Evolutionary conservation across 2,113 vertebrate species (phyloP), one percentile per base, ranked within the genome.

Genomic region (Trichechus manatus): DNA sequence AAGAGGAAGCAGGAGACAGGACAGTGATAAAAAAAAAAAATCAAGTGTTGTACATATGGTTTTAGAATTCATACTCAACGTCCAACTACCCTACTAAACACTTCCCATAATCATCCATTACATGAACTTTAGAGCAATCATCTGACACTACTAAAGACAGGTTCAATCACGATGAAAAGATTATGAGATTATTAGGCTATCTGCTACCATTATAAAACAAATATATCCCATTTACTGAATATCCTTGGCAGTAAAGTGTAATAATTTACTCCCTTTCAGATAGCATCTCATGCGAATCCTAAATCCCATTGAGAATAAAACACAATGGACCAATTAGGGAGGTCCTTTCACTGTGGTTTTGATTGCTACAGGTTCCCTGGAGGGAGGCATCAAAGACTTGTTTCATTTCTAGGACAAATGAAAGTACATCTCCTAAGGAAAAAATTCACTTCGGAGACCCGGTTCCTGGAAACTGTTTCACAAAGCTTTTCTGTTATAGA

Each of bases 351-450:
- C 31, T 82, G 0, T 64, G 13, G 36, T 7, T 89, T 36, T 61
- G 74, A 25, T 81, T 47, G 13, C 42, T 0, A 0, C 88, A 61
- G 25, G 66, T 53, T 78, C 74, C 96, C 95, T 82, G 44, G 27
- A 70, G 63, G 66, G 22, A 96, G 91, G 31, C 20, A 3, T 80
- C 70, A 80, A 96, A 74, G 13, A 1, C 59, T 39, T 44, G 9
- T 94, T 94, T 92, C 93, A 13, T 96, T 97, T 94, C 56, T 80
- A 79, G 95, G 68, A 47, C 61, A 92, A 85, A 92, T 31, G 0
- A 3, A 87, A 53, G 6, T 82, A 8, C 56, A 47, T 89, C 64
- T 87, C 44, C 87, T 70, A 47, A 89, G 47, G 81, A 97, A 64
- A 63, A 96, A n/a, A n/a, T 88, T 72, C 19, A 0, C 44, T 92